Evolutionary conservation across 2,888 invertebrate species (phyloP), one percentile per base, ranked within the genome.

Genomic region (Leptothorax acervorum): DNA sequence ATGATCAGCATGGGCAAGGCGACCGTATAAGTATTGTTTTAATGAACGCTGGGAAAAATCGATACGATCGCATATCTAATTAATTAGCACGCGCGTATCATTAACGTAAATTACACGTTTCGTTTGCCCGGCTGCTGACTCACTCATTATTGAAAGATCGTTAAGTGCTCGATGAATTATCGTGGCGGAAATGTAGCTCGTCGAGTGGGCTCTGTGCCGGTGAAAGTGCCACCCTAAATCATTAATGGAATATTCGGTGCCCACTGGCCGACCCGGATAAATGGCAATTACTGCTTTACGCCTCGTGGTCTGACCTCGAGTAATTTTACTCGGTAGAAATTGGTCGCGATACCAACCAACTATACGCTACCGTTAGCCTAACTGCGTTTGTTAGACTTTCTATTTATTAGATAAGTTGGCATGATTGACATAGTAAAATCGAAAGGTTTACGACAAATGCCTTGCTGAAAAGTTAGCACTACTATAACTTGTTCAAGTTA

Each of bases 201-300:
- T 85, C 88, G 82, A 85, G 86, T 83, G 84, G 87, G 85, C 82
- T 88, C 85, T 84, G 86, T 70, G 45, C 81, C 79, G 85, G 86
- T 85, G 88, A 90, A 89, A 90, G 90, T 88, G 89, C 86, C 85
- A 84, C 86, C 88, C 90, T 87, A 90, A 90, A 90, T 90, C 89
- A 90, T 90, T 90, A 90, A 90, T 90, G 89, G 90, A 90, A 90
- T 90, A 90, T 90, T 90, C 90, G 88, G 88, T 90, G 86, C 78
- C 87, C 88, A 90, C 90, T 89, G 90, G 83, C 71, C 88, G 89
- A 85, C 83, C 82, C 83, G 84, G 84, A 87, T 89, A 90, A 91
- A 90, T 91, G 90, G 90, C 91, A 87, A 90, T 90, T 91, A 90
- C 86, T 86, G 91, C 87, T 90, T 90, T 90, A 91, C 91, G 90